Percentiles rank a stretch among this genome's conserved stretches.
phyloP scores from a whole-genome alignment of 2,113 vertebrate genomes.

The Galbula dea region DNA sequence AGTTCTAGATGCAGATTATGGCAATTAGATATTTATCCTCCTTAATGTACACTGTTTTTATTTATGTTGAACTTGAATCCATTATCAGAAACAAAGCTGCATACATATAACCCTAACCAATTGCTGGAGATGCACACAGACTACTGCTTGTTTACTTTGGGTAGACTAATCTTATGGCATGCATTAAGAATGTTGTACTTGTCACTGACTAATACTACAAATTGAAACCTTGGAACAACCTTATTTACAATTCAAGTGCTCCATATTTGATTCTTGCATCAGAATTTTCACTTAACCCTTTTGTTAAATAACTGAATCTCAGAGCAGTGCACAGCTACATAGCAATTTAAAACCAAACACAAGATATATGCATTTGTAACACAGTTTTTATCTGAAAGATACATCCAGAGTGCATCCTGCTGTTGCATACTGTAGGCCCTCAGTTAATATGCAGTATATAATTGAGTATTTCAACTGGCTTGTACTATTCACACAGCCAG shows the following conservation, averaged over 20 bases:
- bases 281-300: slow-evolving; percentile 34
- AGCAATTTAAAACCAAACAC: neutral
- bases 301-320: neutral
- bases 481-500: neutral
- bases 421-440: neutral
- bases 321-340: neutral
- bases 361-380: neutral
- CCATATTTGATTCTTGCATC: slow-evolving; percentile 4
- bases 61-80: slow-evolving; percentile 72
- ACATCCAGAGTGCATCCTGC: neutral
- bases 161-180: slow-evolving; percentile 64
- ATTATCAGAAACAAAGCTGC: slow-evolving; percentile 76
- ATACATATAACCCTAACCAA: slow-evolving; percentile 46
- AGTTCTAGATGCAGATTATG: slow-evolving; percentile 47
- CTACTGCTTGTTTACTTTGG: slow-evolving; percentile 70
- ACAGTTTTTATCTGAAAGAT: neutral
- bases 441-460: neutral
- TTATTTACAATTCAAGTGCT: slow-evolving; percentile 23
- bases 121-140: slow-evolving; percentile 57
- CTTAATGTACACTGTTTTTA: slow-evolving; percentile 70
- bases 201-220: slow-evolving; percentile 67
- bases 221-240: slow-evolving; percentile 47
- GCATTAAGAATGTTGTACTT: slow-evolving; percentile 70
- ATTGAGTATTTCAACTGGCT: slow-evolving; percentile 34
- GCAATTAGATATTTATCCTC: slow-evolving; percentile 70